Evolutionary conservation across 1,140 invertebrate species (phyloP).

Genomic region (Sitophilus oryzae): DNA sequence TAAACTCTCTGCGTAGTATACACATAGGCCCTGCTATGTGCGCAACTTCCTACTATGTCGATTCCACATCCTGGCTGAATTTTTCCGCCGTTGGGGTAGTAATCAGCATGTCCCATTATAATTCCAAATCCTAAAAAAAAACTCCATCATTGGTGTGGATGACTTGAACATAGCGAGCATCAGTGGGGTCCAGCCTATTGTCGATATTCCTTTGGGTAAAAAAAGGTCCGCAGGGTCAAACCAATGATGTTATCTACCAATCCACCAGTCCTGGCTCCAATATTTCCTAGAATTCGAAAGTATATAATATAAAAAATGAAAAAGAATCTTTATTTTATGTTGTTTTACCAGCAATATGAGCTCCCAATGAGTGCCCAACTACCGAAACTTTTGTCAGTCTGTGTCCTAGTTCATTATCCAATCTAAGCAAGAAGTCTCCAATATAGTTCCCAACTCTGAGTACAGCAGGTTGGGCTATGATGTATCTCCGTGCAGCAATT

Average conservation of each 20-base stretch:
- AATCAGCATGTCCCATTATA: conserved; percentile 62
- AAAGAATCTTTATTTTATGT: not conserved
- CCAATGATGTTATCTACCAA: conserved; percentile 41
- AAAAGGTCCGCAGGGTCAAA: conserved; percentile 52
- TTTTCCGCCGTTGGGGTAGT: conserved; percentile 62
- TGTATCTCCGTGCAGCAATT: conserved; percentile 41
- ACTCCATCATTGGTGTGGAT: conserved; percentile 58
- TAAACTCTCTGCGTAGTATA: conserved; percentile 45
- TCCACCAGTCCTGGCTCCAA: conserved; percentile 46
- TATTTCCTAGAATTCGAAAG: conserved; percentile 41
- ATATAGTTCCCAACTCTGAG: conserved; percentile 48
- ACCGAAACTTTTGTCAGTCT: conserved; percentile 51
- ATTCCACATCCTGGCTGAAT: conserved; percentile 61
- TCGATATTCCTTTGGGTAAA: conserved; percentile 46
- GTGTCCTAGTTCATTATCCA: conserved; percentile 43
- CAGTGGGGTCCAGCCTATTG: conserved; percentile 53
- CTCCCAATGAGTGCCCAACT: conserved; percentile 64
- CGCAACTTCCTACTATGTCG: conserved; percentile 47
- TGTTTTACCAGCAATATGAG: conserved; percentile 52
- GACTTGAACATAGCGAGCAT: conserved; percentile 57
- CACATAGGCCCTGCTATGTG: conserved; percentile 53
- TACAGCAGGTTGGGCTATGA: conserved; percentile 47
- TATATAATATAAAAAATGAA: not conserved
- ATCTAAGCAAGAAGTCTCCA: conserved; percentile 49
- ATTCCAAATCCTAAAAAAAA: conserved; percentile 55